A percentile compares a stretch with the other conserved stretches of the same genome.
Evolutionary conservation across 2,113 vertebrate species (phyloP).

Genomic region (Carassius auratus): DNA sequence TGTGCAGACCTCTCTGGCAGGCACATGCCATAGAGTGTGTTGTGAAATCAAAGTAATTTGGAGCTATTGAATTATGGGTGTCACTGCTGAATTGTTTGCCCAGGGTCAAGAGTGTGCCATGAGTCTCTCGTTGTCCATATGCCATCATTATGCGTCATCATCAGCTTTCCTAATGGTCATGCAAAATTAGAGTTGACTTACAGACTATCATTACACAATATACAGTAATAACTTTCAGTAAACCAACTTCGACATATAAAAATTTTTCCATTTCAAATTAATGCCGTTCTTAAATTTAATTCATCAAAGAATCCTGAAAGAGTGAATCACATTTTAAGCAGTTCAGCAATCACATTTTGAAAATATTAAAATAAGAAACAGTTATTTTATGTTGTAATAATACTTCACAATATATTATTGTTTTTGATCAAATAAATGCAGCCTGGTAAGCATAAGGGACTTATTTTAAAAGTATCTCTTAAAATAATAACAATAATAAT

Average conservation of each 20-base stretch:
- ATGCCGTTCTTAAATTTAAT: too few relatives aligned
- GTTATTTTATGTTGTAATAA: too few relatives aligned
- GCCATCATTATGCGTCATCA: constrained; percentile 28
- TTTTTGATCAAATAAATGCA: too few relatives aligned
- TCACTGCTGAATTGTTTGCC: constrained; percentile 50
- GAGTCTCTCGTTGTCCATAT: constrained; percentile 60
- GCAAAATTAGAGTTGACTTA: constrained; percentile 12
- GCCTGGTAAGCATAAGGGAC: too few relatives aligned
- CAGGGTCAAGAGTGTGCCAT: constrained; percentile 53
- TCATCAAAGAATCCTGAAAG: too few relatives aligned
- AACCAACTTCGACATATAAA: not conserved
- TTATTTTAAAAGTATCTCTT: too few relatives aligned
- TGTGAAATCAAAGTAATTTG: constrained; percentile 34
- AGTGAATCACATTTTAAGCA: too few relatives aligned
- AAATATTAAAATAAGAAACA: too few relatives aligned
- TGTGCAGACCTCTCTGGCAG: not conserved
- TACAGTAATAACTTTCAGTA: not conserved
- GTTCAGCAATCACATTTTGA: too few relatives aligned
- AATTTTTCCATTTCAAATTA: too few relatives aligned
- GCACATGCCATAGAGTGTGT: not conserved
- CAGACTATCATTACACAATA: not conserved
- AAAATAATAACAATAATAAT: too few relatives aligned
- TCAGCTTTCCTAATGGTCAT: constrained; percentile 42
- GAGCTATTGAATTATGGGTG: constrained; percentile 24
- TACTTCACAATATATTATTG: too few relatives aligned